Conservation (phyloP, 35 echinoderm and acorn worm genomes). For the Diadema setosum region DNA sequence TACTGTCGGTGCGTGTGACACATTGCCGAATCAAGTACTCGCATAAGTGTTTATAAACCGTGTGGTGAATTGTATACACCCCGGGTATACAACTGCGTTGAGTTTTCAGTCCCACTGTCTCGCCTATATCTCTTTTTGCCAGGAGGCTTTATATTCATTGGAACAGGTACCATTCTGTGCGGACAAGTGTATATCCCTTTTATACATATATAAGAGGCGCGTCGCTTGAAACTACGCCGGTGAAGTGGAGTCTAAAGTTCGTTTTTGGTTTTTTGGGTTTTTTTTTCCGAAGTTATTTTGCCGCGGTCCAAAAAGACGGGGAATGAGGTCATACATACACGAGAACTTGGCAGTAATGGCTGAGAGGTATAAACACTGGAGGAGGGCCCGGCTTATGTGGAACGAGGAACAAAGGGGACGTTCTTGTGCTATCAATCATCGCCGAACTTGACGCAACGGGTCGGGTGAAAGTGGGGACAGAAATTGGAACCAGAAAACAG, state of each 20-base stretch:
- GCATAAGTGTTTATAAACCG: too few relatives aligned
- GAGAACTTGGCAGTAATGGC: not conserved
- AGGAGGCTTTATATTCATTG: not conserved
- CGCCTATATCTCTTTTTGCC: too few relatives aligned
- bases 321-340: not conserved
- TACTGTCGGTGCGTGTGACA: too few relatives aligned
- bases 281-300: not conserved
- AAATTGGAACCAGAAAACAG: not conserved
- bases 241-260: not conserved
- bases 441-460: not conserved
- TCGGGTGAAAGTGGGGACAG: not conserved
- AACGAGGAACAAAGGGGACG: not conserved
- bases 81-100: too few relatives aligned
- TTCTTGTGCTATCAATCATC: slow-evolving; percentile 8
- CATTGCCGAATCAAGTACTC: too few relatives aligned
- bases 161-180: not conserved
- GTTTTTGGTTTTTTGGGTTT: not conserved
- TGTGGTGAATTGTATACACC: too few relatives aligned
- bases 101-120: too few relatives aligned
- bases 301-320: not conserved
- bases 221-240: not conserved
- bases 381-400: not conserved
- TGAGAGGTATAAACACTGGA: not conserved
- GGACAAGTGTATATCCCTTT: not conserved
- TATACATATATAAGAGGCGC: not conserved